Percentiles rank a stretch among this genome's conserved stretches.
These are phyloP conservation scores for Phasianus colchicus DNA, from an alignment of 2,113 vertebrate genomes.

Conservation along the genomic window DNA sequence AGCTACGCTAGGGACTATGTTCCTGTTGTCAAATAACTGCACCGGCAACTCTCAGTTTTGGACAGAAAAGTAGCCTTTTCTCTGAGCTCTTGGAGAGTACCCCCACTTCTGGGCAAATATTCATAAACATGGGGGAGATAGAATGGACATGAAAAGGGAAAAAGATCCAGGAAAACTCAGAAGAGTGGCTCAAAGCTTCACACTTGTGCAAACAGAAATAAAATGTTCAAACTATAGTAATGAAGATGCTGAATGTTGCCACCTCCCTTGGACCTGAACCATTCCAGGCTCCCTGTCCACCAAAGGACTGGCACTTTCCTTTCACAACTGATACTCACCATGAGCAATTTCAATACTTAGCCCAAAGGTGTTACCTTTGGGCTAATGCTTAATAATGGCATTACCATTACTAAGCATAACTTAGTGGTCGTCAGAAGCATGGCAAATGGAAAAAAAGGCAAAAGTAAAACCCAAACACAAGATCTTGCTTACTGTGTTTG, in stretches of 20 bases:
- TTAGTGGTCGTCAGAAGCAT: background rate
- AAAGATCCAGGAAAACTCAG: background rate
- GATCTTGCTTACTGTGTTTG: conserved; percentile 90
- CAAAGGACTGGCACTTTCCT: background rate
- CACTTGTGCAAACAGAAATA: background rate
- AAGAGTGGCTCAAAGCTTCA: background rate
- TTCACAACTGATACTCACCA: background rate
- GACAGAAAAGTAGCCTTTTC: background rate
- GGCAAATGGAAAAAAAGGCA: background rate
- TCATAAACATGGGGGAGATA: background rate
- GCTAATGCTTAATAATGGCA: too few relatives aligned
- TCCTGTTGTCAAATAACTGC: conserved; percentile 5
- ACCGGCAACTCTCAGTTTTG: background rate
- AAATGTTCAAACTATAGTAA: background rate
- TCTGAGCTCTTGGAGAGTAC: background rate
- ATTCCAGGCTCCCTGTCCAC: background rate
- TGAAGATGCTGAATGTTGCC: background rate
- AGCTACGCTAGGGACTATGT: background rate
- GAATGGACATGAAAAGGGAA: background rate
- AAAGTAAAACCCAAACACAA: background rate
- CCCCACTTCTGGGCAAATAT: background rate
- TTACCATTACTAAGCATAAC: too few relatives aligned
- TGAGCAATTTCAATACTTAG: background rate
- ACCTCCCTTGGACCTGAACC: background rate
- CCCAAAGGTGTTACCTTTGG: background rate